Conservation (phyloP, 2,888 invertebrate genomes). For the Agrotis exclamationis region DNA sequence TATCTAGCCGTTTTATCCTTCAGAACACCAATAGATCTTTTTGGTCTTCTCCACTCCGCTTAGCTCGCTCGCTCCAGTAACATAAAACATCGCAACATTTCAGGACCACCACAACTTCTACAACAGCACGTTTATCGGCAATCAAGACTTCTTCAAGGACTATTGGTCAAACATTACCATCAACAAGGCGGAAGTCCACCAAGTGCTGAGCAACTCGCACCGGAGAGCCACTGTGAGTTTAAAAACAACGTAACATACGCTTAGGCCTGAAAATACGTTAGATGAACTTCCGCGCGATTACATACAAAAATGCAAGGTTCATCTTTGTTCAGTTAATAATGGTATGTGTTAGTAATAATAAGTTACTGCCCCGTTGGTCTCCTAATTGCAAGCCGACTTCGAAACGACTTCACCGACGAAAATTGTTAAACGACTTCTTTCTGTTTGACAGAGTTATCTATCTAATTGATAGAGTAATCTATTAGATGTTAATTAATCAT, state of each 20-base stretch:
- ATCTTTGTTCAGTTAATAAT: no score
- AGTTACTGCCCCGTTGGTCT: no score
- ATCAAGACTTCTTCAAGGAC: conserved; percentile 90
- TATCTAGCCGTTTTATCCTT: not conserved
- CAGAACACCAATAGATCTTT: not conserved
- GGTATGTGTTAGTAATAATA: no score
- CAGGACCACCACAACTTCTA: conserved; percentile 95
- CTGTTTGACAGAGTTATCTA: no score
- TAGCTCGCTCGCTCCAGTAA: not conserved
- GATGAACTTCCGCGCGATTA: no score
- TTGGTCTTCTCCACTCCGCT: not conserved
- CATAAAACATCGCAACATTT: conserved; percentile 24
- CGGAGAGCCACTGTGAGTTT: conserved; percentile 95
- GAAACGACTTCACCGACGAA: no score
- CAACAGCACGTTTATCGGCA: conserved; percentile 93
- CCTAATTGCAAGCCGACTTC: no score
- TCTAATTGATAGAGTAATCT: no score
- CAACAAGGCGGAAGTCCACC: conserved; percentile 92
- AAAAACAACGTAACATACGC: not conserved
- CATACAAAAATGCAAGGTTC: no score
- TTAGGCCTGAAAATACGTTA: no score
- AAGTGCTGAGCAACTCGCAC: conserved; percentile 95
- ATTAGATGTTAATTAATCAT: no score
- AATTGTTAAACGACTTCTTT: no score
- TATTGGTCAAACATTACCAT: conserved; percentile 94